These are phyloP conservation scores for Plebejus argus DNA, from an alignment of 2,888 invertebrate species.

Conservation along the genomic window DNA sequence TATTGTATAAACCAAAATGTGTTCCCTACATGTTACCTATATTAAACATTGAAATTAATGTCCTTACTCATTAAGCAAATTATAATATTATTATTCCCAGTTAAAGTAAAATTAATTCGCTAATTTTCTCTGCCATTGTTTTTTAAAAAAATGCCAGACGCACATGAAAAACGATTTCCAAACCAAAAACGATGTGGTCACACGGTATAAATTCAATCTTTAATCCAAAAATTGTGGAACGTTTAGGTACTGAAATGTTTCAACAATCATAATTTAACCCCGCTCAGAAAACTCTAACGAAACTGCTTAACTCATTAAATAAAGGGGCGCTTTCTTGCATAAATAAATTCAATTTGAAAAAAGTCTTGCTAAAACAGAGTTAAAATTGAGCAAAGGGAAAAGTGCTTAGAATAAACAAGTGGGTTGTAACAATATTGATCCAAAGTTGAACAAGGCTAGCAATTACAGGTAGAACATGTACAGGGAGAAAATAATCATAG, in stretches of 20 bases:
- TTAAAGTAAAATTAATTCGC: too few species aligned
- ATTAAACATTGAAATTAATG: too few species aligned
- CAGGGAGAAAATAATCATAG: background rate
- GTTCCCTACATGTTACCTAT: too few species aligned
- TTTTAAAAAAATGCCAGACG: background rate
- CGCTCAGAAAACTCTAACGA: background rate
- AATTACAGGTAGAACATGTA: background rate
- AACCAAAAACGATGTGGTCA: background rate
- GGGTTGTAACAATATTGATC: background rate
- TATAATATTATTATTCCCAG: too few species aligned
- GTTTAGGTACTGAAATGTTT: background rate
- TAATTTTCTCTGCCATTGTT: too few species aligned
- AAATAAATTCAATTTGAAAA: slow-evolving; percentile 21
- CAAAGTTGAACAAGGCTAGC: background rate
- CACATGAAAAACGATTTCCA: background rate
- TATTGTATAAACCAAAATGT: too few species aligned
- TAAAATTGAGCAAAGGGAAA: background rate
- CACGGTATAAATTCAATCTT: background rate
- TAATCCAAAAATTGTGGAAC: background rate
- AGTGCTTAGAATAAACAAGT: slow-evolving; percentile 17
- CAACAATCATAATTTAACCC: background rate
- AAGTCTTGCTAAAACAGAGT: background rate
- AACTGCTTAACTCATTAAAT: background rate
- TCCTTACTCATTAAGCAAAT: too few species aligned
- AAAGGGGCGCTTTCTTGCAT: slow-evolving; percentile 10